Evolutionary conservation across 2,888 invertebrate species (phyloP), one percentile per base, ranked within the genome.

Genomic region (Nymphalis urticae): DNA sequence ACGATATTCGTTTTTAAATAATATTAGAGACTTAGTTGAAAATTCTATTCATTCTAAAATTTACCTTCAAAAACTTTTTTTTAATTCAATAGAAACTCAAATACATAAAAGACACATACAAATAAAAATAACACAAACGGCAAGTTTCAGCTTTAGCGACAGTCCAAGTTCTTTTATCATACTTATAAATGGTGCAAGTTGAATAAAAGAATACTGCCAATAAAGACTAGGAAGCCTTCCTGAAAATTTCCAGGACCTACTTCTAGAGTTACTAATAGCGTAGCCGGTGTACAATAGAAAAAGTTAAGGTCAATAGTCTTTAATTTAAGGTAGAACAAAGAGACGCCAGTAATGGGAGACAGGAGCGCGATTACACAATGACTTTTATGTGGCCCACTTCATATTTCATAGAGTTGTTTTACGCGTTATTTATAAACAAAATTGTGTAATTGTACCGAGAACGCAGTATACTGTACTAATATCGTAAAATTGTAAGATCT

Each of bases 311-410:
- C 85, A 84, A 85, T 83, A 85, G 83, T 86, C 87, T 90, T 87
- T 89, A 89, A 90, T 89, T 89, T 86, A 85, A 86, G 82, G 81
- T 77, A 72, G 84, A 80, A 87, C 86, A 88, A 90, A 89, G 83
- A 83, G 82, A 85, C 85, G 81, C 85, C 85, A 84, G 87, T 87
- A 86, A 86, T 86, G 84, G 83, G 77, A 84, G 82, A 82, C 82
- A 81, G 82, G 85, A 85, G 82, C 77, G 81, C 83, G 83, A 87
- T 85, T 87, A 86, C 83, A 82, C 80, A 81, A 83, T 80, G 80
- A 81, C 83, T 81, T 78, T 82, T 81, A 78, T 73, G 77, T 77
- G 79, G 72, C 75, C 73, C 73, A 77, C 74, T 76, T 76, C 61
- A 74, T 71, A 79, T 75, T 76, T 67, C 79, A 82, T 70, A 78